These are phyloP conservation scores for Diarsia rubi DNA, from an alignment of 2,888 invertebrate genomes.

Conservation along the genomic window DNA sequence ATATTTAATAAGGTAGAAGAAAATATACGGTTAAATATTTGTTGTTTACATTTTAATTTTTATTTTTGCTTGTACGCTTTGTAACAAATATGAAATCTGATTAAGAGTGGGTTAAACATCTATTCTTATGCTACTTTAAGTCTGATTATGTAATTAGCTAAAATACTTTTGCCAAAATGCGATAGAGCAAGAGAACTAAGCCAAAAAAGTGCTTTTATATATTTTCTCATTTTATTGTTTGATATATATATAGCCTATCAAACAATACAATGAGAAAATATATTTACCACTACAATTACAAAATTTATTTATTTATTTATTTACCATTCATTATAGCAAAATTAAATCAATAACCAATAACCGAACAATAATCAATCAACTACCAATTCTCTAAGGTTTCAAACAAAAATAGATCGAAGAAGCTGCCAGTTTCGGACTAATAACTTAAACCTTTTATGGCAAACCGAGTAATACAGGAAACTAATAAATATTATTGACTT, in stretches of 20 bases:
- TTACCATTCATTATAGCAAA: too few relatives aligned
- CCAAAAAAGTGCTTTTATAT: not conserved
- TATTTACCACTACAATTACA: not conserved
- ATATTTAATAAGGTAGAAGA: not conserved
- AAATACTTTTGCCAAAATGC: not conserved
- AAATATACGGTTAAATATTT: slow-evolving; percentile 6
- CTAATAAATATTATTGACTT: slow-evolving; percentile 33
- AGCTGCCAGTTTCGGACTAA: slow-evolving; percentile 35
- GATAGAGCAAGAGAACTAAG: not conserved
- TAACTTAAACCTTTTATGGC: slow-evolving; percentile 49
- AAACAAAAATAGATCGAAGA: slow-evolving; percentile 10
- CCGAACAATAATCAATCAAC: too few relatives aligned
- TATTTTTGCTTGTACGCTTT: not conserved
- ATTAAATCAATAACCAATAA: too few relatives aligned
- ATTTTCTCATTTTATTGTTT: too few relatives aligned
- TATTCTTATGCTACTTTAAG: not conserved
- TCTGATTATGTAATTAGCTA: not conserved
- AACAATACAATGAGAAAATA: not conserved
- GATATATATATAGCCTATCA: too few relatives aligned
- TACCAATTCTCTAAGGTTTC: not conserved
- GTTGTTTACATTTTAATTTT: not conserved
- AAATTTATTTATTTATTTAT: too few relatives aligned
- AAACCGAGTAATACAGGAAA: slow-evolving; percentile 50
- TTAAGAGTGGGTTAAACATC: too few relatives aligned
- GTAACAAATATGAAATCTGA: not conserved